A percentile compares a stretch with the other conserved stretches of the same genome.
phyloP scores from a whole-genome alignment of 2,888 invertebrate genomes.

The Lasius platythorax region DNA sequence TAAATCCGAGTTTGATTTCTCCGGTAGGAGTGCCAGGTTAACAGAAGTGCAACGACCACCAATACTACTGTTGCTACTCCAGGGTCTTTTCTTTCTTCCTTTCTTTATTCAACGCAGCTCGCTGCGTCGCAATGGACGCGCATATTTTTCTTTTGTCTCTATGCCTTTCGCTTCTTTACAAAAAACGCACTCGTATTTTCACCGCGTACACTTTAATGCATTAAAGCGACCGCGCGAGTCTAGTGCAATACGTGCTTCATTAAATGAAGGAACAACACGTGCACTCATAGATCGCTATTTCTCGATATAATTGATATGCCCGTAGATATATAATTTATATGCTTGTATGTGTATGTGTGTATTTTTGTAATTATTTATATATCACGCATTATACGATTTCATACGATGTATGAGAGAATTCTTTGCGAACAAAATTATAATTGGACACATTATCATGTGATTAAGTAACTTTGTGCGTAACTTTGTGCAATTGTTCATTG shows the following conservation, averaged over 20 bases:
- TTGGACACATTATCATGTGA: neutral
- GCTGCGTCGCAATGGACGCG: neutral
- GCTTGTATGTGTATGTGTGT: neutral
- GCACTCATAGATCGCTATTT: neutral
- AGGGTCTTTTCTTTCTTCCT: neutral
- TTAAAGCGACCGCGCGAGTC: constrained; percentile 6
- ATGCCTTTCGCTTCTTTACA: neutral
- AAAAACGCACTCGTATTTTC: constrained; percentile 25
- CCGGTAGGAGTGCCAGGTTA: neutral
- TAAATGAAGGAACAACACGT: neutral
- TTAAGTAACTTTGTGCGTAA: neutral
- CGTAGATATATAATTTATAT: neutral
- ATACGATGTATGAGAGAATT: neutral
- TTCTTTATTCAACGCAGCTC: constrained; percentile 1
- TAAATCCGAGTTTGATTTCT: neutral
- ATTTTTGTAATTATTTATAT: neutral
- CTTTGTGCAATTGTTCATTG: neutral
- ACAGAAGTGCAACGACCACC: neutral
- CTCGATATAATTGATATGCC: neutral
- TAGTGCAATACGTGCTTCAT: neutral
- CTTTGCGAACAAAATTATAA: neutral
- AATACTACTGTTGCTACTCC: neutral
- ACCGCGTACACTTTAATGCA: neutral
- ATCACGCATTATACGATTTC: neutral
- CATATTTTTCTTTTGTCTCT: constrained; percentile 17